Percentiles rank a stretch among this genome's conserved stretches.
phyloP scores from a whole-genome alignment of 2,113 vertebrate species.

The Carlito syrichta region DNA sequence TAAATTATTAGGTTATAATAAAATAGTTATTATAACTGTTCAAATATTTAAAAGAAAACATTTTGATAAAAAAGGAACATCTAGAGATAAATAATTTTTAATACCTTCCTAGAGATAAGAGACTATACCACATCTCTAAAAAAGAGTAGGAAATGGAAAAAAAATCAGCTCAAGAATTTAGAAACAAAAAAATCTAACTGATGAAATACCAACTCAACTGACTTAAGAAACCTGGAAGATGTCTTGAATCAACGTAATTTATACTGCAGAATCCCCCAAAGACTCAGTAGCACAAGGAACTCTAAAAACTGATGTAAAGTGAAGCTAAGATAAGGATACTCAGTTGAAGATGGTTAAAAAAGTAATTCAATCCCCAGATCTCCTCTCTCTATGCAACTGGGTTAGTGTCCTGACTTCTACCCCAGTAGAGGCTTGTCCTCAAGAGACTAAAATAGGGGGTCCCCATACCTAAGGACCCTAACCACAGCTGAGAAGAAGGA shows the following conservation, averaged over 20 bases:
- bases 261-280: neutral
- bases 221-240: conserved; percentile 2
- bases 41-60: conserved; percentile 31
- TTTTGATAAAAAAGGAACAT: neutral
- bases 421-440: neutral
- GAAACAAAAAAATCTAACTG: conserved; percentile 11
- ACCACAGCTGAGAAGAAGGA: neutral
- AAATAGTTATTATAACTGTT: neutral
- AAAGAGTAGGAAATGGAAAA: neutral
- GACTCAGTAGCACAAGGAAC: neutral
- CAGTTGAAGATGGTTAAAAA: neutral
- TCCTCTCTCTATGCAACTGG: neutral
- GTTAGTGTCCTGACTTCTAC: neutral
- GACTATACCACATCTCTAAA: neutral
- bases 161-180: neutral
- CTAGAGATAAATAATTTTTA: neutral
- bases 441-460: neutral
- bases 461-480: neutral
- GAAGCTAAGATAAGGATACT: neutral
- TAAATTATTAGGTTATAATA: neutral
- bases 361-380: neutral
- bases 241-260: neutral
- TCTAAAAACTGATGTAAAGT: neutral
- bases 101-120: neutral
- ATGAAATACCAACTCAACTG: neutral